Base-by-base conservation (phyloP, 2,888 invertebrate genomes). In the Phytoseiulus persimilis region DNA sequence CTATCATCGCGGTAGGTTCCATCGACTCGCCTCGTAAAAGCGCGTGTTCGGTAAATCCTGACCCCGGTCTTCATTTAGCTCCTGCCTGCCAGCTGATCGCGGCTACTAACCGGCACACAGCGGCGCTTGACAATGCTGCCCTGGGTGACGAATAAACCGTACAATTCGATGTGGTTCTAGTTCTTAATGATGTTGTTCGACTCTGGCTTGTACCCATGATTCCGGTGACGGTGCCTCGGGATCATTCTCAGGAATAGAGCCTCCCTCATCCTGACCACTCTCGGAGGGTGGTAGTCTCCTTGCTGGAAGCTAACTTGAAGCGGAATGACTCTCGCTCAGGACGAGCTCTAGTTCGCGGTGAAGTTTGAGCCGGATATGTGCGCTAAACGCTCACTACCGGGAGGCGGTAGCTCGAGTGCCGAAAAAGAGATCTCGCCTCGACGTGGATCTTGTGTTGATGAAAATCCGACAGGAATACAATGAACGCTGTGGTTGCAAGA, bases 381-480 rank as follows among this genome's bases (percentile, higher is more conserved):
- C 28, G 65, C 65, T 18, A 65, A 65, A 65, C 65, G 65, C 28
- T 65, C 65, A 14, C 65, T 65, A 65, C 18, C 65, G 9, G 65
- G 65, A 14, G 65, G 65, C 23, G 65, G 65, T 6, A 65, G 65
- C 65, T 3, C 28, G 65, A 23, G 65, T 28, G 11, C 65, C 23
- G 32, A 11, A 33, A n/a, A 87, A 87, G 39, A 87, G 39, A 32
- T 33, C 87, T 28, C 32, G 87, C 6, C 45, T 87, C 32, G 87
- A 87, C 39, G 87, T 87, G 3, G 87, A 87, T 87, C 32, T 87
- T 32, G 87, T 87, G 9, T n/a, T 87, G n/a, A 33, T 87, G 32
- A 33, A 45, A 6, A 11, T 87, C 31, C 87, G 87, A 33, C 39
- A 87, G 6, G 87, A 87, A n/a, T 87, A 87, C 87, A 87, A 39